phyloP scores from a whole-genome alignment of 2,113 vertebrate genomes.

The Apeltes quadracus region DNA sequence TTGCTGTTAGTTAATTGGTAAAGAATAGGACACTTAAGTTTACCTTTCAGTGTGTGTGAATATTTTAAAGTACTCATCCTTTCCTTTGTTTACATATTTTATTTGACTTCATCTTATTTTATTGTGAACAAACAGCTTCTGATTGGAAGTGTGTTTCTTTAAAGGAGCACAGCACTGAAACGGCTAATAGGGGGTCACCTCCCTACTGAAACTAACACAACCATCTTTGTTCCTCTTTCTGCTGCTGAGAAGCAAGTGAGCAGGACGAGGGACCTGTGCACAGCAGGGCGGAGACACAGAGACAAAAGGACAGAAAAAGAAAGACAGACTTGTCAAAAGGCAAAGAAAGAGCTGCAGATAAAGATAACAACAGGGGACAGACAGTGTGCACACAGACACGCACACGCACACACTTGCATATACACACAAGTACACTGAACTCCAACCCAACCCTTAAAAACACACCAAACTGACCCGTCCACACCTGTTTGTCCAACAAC shows the following conservation, averaged over 20 bases:
- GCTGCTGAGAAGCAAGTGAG: conserved; percentile 10
- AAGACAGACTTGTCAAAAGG: not conserved
- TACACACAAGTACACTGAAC: not conserved
- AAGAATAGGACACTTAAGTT: not conserved
- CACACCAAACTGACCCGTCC: conserved; percentile 17
- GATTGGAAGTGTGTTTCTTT: not conserved
- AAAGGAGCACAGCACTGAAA: conserved; percentile 7
- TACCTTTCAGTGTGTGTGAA: not conserved
- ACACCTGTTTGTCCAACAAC: conserved; percentile 52
- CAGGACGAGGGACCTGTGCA: conserved; percentile 8
- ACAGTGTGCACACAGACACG: not conserved
- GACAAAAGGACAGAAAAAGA: conserved; percentile 7
- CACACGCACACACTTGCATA: not conserved
- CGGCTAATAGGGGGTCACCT: conserved; percentile 10
- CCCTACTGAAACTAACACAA: conserved; percentile 5
- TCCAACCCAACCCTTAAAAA: not conserved
- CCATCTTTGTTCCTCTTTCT: conserved; percentile 25
- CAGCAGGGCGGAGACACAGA: conserved; percentile 15
- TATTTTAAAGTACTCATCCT: no score
- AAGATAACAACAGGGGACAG: not conserved
- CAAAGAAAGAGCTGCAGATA: not conserved
- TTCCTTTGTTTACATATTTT: no score
- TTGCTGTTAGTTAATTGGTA: conserved; percentile 17
- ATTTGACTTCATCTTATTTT: no score
- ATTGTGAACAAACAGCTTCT: no score